Conservation (phyloP, 2,888 invertebrate species). For the Zele albiditarsus region DNA sequence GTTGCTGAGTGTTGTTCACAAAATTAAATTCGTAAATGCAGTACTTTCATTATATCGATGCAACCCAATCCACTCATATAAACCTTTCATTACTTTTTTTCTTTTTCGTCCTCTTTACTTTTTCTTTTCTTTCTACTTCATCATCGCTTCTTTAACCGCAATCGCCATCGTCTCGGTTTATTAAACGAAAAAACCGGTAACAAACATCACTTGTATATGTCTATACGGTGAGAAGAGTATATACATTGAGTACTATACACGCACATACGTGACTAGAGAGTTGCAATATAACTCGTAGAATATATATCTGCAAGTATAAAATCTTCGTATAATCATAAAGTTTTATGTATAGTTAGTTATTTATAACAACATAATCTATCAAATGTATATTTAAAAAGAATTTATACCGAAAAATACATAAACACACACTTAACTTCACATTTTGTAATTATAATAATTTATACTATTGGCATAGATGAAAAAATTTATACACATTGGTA, state of each 20-base stretch:
- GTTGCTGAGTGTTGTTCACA: background rate
- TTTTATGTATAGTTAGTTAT: background rate
- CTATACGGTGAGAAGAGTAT: background rate
- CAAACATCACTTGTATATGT: slow-evolving; percentile 13
- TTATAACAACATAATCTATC: background rate
- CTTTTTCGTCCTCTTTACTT: background rate
- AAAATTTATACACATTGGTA: background rate
- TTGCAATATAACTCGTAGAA: background rate
- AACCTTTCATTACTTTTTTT: background rate
- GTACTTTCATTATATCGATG: slow-evolving; percentile 7
- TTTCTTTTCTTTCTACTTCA: background rate
- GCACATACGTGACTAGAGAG: slow-evolving; percentile 11
- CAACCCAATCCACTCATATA: background rate
- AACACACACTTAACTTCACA: slow-evolving; percentile 1
- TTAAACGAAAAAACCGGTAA: slow-evolving; percentile 22
- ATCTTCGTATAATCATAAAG: background rate
- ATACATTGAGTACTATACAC: too few species aligned
- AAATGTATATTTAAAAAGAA: background rate
- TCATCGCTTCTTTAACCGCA: slow-evolving; percentile 11
- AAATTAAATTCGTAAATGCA: background rate
- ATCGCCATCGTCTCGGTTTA: slow-evolving; percentile 6
- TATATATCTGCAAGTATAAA: background rate
- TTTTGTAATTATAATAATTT: background rate
- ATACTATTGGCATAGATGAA: background rate
- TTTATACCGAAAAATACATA: background rate